Conservation (phyloP, 2,113 vertebrate genomes). For the Zosterops japonicus region DNA sequence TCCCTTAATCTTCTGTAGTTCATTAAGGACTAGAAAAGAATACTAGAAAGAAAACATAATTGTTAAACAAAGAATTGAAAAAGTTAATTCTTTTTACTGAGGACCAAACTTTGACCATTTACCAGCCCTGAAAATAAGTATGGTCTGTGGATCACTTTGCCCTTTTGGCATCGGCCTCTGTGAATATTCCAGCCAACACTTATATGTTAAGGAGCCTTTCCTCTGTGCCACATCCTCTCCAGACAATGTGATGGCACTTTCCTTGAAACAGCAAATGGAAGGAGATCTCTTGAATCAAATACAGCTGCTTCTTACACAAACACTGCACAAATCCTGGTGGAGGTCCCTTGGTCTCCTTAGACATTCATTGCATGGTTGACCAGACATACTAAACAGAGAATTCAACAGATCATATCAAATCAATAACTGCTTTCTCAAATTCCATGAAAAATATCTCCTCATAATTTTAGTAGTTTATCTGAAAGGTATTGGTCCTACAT, state of each 20-base stretch:
- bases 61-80: neutral
- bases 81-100: neutral
- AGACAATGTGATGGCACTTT: neutral
- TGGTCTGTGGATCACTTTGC: neutral
- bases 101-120: neutral
- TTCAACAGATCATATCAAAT: neutral
- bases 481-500: neutral
- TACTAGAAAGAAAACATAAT: neutral
- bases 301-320: neutral
- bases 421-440: neutral
- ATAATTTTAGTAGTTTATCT: neutral
- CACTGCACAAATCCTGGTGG: neutral
- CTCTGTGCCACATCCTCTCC: neutral
- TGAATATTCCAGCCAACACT: neutral
- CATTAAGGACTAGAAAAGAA: neutral
- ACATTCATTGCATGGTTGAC: neutral
- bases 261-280: neutral
- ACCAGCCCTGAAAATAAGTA: neutral
- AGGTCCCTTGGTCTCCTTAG: neutral
- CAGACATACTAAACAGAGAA: neutral
- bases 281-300: neutral
- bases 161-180: fast-evolving
- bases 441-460: neutral
- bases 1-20: neutral
- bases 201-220: neutral